Base-by-base conservation (phyloP, 2,888 invertebrate genomes). In the Drosophila histrio region DNA sequence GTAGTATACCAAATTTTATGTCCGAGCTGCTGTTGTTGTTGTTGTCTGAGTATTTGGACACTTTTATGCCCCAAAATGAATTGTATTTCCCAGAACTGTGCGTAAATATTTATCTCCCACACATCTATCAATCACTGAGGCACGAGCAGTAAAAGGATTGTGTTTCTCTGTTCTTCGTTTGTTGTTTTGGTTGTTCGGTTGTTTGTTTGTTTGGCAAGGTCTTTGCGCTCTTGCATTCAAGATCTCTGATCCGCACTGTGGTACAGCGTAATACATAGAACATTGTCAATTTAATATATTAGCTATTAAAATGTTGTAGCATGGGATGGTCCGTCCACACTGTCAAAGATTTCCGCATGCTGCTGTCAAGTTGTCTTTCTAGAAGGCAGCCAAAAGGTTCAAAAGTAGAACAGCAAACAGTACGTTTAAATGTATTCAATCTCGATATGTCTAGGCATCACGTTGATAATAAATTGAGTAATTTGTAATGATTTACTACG, bases 221-320 rank as follows among this genome's bases (percentile, higher is more conserved):
- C 52, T 57, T 49, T 62, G 49, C 46, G 57, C 56, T 41, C 34
- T 26, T 54, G 39, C 46, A 47, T 26, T 21, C 39, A 30, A 47
- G 49, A 69, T 57, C 60, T 26, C 34, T 39, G 50, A 43, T 56
- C 32, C 8, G 17, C 32, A 38, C 30, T 3, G 13, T 21, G 26
- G n/a, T 43, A 58, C 21, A 65, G 30, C 34, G 41, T 38, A 32
- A 59, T 44, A 41, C 43, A 58, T 52, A 78, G n/a, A n/a, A n/a
- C n/a, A 75, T 78, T 75, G 78, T 77, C 77, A 75, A 72, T 57
- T 60, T 62, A 62, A 75, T 72, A 75, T 58, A 75, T 75, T 71
- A 44, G 46, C 71, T 44, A 44, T 38, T 60, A 39, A 53, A 52
- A 56, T 66, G 71, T 43, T 69, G 28, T 46, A 28, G 28, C 17